Conservation (phyloP, 2,113 vertebrate genomes). For the Cranoglanis bouderius region DNA sequence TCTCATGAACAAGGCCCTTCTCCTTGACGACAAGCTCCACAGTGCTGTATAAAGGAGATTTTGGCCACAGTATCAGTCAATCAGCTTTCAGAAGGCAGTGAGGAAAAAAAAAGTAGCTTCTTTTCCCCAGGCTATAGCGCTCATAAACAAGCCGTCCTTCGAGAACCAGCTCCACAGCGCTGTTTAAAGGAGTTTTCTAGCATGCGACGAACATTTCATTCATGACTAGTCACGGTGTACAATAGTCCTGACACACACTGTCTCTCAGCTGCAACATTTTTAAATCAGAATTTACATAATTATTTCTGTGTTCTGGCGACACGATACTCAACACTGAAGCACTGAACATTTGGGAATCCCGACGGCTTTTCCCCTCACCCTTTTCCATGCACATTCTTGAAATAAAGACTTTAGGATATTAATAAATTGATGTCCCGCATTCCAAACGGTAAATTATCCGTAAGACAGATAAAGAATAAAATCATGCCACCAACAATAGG, state of each 20-base stretch:
- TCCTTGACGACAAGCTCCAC: not conserved
- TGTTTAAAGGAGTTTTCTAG: not conserved
- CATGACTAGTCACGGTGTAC: not conserved
- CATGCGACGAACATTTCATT: not conserved
- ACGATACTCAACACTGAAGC: not conserved
- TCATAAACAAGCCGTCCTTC: not conserved
- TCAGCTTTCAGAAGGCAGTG: not conserved
- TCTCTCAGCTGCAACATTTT: not conserved
- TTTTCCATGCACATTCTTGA: not conserved
- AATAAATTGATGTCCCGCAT: not conserved
- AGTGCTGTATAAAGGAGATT: not conserved
- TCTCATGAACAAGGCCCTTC: not conserved
- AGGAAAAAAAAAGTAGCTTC: not conserved
- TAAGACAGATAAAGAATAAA: not conserved
- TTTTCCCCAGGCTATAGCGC: not conserved
- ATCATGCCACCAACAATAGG: not conserved
- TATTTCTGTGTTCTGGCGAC: not conserved
- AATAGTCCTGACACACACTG: not conserved
- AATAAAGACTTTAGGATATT: not conserved
- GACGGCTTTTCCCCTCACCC: not conserved
- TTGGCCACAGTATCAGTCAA: not conserved
- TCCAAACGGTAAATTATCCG: not conserved
- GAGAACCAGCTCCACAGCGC: not conserved
- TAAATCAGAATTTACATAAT: not conserved
- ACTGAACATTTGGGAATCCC: not conserved